Conservation (phyloP, 1,140 invertebrate species). For the Dreissena polymorpha region DNA sequence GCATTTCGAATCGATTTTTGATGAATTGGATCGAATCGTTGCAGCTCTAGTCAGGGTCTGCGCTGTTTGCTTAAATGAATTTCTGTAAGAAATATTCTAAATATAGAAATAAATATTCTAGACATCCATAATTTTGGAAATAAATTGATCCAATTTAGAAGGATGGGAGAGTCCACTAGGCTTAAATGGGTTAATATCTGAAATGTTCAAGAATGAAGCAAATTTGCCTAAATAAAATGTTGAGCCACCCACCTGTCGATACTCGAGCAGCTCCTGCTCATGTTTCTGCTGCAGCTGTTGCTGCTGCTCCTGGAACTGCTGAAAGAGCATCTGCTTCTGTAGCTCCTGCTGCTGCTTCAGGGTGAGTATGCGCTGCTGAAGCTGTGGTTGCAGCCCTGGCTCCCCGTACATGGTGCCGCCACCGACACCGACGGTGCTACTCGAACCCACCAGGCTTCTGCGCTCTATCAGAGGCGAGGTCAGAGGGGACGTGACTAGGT, state of each 20-base stretch:
- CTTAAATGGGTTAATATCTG: too few species aligned
- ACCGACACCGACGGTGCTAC: constrained; percentile 69
- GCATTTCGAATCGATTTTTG: too few species aligned
- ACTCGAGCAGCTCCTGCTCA: constrained; percentile 92
- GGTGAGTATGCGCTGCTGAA: constrained; percentile 79
- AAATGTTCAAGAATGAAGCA: too few species aligned
- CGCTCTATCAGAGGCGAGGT: constrained; percentile 80
- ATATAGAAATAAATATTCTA: too few species aligned
- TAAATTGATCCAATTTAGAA: too few species aligned
- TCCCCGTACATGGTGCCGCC: constrained; percentile 33
- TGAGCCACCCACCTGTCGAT: constrained; percentile 86
- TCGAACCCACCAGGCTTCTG: constrained; percentile 84
- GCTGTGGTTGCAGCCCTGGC: constrained; percentile 84
- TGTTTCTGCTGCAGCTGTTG: constrained; percentile 93
- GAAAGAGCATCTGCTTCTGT: constrained; percentile 92
- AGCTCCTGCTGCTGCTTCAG: constrained; percentile 94
- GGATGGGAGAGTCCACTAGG: too few species aligned
- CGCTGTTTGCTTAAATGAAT: too few species aligned
- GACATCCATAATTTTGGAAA: too few species aligned
- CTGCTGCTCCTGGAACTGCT: constrained; percentile 93
- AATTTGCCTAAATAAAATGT: too few species aligned
- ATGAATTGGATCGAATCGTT: too few species aligned
- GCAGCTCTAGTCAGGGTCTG: too few species aligned
- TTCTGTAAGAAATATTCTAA: too few species aligned
- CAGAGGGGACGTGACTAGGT: constrained; percentile 83